Evolutionary conservation across 1,140 invertebrate species (phyloP).

Genomic region (Diabrotica undecimpunctata): DNA sequence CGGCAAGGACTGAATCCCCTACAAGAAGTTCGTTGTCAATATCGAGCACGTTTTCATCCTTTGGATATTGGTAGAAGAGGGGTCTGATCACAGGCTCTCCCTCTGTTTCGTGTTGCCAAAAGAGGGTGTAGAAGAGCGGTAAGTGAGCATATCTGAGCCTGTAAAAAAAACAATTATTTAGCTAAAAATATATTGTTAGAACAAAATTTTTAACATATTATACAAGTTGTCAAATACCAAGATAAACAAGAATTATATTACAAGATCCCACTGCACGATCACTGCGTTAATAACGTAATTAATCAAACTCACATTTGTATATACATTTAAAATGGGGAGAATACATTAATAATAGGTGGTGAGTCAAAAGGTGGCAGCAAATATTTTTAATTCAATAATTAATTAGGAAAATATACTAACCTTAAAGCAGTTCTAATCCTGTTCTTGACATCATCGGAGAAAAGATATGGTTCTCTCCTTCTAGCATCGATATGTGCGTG

Average conservation of each 20-base stretch:
- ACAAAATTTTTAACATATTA: no score
- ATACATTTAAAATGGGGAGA: no score
- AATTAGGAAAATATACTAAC: conserved; percentile 33
- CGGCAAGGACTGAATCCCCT: conserved; percentile 78
- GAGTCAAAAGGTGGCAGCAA: no score
- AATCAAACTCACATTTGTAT: no score
- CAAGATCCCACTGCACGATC: no score
- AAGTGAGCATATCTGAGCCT: conserved; percentile 77
- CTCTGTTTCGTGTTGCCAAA: conserved; percentile 81
- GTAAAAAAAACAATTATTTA: neutral
- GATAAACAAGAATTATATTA: no score
- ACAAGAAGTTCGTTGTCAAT: conserved; percentile 83
- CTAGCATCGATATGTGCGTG: conserved; percentile 85
- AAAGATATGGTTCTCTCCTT: conserved; percentile 94
- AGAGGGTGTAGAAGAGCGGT: conserved; percentile 95
- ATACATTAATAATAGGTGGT: no score
- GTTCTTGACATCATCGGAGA: conserved; percentile 69
- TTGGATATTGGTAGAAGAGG: conserved; percentile 85
- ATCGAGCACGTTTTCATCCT: conserved; percentile 72
- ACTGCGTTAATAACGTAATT: no score
- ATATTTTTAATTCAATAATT: no score
- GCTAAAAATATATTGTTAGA: no score
- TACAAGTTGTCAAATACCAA: no score
- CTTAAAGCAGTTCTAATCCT: conserved; percentile 78
- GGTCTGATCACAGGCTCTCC: conserved; percentile 86